Percentiles rank a stretch among this genome's conserved stretches.
Conservation (phyloP, 2,797 vertebrate genomes). For the Coendou prehensilis region DNA sequence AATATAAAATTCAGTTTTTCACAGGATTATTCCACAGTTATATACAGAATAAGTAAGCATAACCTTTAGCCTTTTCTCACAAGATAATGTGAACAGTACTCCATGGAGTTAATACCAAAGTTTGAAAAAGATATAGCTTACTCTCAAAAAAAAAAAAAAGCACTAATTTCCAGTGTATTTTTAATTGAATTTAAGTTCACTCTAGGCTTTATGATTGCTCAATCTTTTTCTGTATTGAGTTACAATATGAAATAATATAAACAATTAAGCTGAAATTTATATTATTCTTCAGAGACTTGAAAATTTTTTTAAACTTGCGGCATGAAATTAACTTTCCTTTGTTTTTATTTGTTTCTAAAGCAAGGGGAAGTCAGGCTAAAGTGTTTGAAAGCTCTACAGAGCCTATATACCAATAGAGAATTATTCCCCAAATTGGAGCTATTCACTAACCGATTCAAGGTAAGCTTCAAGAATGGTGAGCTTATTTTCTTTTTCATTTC, state of each 20-base stretch:
- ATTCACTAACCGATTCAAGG: constrained; percentile 99
- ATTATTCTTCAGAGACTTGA: constrained; percentile 32
- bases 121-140: constrained; percentile 7
- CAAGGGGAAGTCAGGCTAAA: constrained; percentile 99
- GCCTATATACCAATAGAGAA: constrained; percentile 98
- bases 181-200: constrained; percentile 27
- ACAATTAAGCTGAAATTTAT: constrained; percentile 57
- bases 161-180: constrained; percentile 32
- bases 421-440: constrained; percentile 99
- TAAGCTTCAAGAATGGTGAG: constrained; percentile 85
- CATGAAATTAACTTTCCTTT: constrained; percentile 66
- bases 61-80: constrained; percentile 19
- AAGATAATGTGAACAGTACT: neutral
- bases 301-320: neutral
- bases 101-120: neutral
- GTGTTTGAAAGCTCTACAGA: constrained; percentile 99
- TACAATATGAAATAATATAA: constrained; percentile 47
- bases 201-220: neutral
- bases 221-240: constrained; percentile 17
- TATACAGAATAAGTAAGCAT: neutral
- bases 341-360: constrained; percentile 89
- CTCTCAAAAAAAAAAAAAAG: neutral
- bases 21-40: constrained; percentile 42
- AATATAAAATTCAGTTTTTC: constrained; percentile 45
- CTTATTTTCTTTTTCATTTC: constrained; percentile 63